Conservation (phyloP, 2,113 vertebrate genomes). For the Periophthalmodon schlosseri region DNA sequence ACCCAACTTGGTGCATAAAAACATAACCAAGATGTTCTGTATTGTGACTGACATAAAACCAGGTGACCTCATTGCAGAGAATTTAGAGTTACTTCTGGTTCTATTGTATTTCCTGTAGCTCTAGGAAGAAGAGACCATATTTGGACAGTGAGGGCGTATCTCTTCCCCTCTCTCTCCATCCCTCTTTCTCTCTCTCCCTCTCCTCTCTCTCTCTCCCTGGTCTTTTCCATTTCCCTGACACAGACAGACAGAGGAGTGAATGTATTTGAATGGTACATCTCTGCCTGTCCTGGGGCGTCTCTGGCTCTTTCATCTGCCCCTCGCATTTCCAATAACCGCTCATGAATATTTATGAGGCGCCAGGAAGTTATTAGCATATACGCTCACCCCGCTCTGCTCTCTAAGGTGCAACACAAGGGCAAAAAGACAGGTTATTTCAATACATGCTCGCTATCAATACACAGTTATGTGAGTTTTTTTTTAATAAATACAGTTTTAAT, state of each 20-base stretch:
- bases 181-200: not conserved
- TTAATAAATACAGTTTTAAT: not conserved
- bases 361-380: slow-evolving; percentile 11
- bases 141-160: not conserved
- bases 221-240: not conserved
- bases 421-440: not conserved
- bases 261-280: slow-evolving; percentile 4
- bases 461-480: not conserved
- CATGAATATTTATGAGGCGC: slow-evolving; percentile 11
- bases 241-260: not conserved
- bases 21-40: not conserved
- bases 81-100: not conserved
- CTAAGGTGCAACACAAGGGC: slow-evolving; percentile 10
- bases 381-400: slow-evolving; percentile 2
- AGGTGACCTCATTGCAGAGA: not conserved
- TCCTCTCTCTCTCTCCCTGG: not conserved
- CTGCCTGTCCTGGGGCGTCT: slow-evolving; percentile 3
- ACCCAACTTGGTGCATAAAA: not conserved
- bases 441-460: not conserved
- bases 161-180: not conserved
- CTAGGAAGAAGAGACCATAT: not conserved
- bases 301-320: slow-evolving; percentile 6
- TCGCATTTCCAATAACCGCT: slow-evolving; percentile 7
- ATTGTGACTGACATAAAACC: not conserved
- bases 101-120: not conserved